phyloP scores from a whole-genome alignment of 2,888 invertebrate species.

The Abscondita cerata region DNA sequence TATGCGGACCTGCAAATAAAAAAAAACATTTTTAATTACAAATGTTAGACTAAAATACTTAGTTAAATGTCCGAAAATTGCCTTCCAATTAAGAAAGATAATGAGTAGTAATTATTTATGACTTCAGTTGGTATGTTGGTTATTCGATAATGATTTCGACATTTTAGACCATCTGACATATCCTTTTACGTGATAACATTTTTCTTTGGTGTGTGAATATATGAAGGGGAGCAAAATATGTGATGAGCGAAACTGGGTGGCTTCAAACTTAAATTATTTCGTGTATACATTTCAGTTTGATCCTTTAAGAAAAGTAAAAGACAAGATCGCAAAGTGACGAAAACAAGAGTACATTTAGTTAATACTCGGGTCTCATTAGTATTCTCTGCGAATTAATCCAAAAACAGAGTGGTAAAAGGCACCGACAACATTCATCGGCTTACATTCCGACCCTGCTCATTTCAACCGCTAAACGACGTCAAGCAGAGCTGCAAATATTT shows the following conservation, averaged over 20 bases:
- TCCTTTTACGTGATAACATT: constrained; percentile 23
- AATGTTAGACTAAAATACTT: constrained; percentile 10
- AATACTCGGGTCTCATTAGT: constrained; percentile 58
- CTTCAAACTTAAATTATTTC: constrained; percentile 16
- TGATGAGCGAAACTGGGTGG: constrained; percentile 21
- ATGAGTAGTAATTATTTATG: constrained; percentile 32
- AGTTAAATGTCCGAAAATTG: constrained; percentile 19
- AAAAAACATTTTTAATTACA: constrained; percentile 28
- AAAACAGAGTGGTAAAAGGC: constrained; percentile 57
- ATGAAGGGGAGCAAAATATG: constrained; percentile 24
- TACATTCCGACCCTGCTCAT: constrained; percentile 55
- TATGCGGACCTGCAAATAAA: constrained; percentile 78
- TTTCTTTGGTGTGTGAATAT: constrained; percentile 19
- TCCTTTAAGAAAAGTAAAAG: constrained; percentile 28
- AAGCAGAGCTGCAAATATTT: constrained; percentile 57
- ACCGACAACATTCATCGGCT: constrained; percentile 54
- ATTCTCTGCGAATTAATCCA: constrained; percentile 59
- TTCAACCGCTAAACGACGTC: constrained; percentile 58
- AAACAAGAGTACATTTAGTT: constrained; percentile 57
- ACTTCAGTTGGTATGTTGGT: constrained; percentile 25
- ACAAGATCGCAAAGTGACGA: constrained; percentile 50
- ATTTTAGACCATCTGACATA: constrained; percentile 22
- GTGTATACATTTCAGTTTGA: constrained; percentile 16
- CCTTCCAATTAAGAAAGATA: constrained; percentile 32
- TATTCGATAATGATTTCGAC: constrained; percentile 29